Conservation (phyloP, 2,113 vertebrate species). For the Saiga tatarica region DNA sequence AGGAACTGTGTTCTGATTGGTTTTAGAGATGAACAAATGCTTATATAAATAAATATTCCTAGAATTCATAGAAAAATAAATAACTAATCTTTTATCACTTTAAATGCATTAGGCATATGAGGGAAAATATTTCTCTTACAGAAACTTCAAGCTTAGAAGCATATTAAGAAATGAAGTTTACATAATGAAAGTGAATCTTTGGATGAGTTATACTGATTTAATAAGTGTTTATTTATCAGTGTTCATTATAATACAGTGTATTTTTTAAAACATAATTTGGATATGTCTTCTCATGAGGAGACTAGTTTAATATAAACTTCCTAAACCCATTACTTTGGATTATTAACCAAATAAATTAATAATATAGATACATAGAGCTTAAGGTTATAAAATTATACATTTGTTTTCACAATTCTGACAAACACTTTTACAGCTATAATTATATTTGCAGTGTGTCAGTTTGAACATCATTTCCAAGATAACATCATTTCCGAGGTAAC, state of each 20-base stretch:
- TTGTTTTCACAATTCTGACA: not conserved
- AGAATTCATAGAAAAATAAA: slow-evolving; percentile 3
- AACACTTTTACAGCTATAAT: not conserved
- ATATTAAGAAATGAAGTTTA: not conserved
- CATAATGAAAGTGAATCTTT: not conserved
- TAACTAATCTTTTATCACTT: not conserved
- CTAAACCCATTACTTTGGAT: not conserved
- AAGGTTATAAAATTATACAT: slow-evolving; percentile 1
- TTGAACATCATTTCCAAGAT: not conserved
- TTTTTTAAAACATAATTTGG: not conserved
- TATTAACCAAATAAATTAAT: not conserved
- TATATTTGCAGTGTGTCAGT: not conserved
- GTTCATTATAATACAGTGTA: not conserved
- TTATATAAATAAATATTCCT: not conserved
- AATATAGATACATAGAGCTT: not conserved
- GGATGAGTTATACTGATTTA: not conserved
- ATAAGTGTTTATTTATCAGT: not conserved
- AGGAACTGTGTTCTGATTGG: not conserved
- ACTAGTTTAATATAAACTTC: not conserved
- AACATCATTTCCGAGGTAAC: not conserved
- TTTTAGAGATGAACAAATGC: not conserved
- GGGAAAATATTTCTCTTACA: not conserved
- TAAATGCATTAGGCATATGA: not conserved
- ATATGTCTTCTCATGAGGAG: not conserved
- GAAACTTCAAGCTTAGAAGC: not conserved